Evolutionary conservation across 2,888 invertebrate species (phyloP), one percentile per base, ranked within the genome.

Genomic region (Nasonia oneida): DNA sequence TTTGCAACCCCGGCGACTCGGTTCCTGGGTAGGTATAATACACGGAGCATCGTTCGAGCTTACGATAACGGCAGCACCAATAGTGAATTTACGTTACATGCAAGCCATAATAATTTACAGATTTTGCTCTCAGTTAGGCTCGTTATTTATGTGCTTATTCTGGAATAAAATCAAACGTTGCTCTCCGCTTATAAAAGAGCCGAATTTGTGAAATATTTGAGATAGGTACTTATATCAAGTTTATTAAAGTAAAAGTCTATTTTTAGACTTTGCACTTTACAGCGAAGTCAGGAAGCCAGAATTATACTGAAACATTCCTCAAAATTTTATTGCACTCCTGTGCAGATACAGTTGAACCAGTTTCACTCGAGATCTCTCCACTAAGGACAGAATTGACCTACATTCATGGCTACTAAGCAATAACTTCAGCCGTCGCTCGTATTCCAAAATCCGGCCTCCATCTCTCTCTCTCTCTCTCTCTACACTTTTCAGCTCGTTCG

Each of bases 301-400:
- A 3, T 6, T 61, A 0, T 8, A 15, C 53, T 57, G 18, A 75
- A 76, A 53, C 53, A 57, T 76, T 76, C 14, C 57, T 33, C 37
- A 5, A 76, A 57, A 37, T 61, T 57, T 37, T 37, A 14, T 76
- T n/a, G 53, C 23, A 76, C 33, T 33, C 10, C 37, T 37, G n/a
- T 8, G 23, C n/a, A 18, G 18, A 67, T 33, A 14, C 4, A 29
- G 12, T 15, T 67, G 14, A n/a, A 39, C n/a, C 14, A 23, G 42
- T 77, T 61, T 12, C 23, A 37, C 14, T 0, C 12, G 42, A 47
- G 42, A 23, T 33, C 10, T 23, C n/a, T 6, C 10, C n/a, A 37
- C 29, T 50, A 10, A 80, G 53, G 37, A 53, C 29, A 29, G 23
- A 37, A 71, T 80, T 80, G 71, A 80, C 80, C 71, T 71, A 80